Percentiles rank a stretch among this genome's conserved stretches.
phyloP scores from a whole-genome alignment of 2,113 vertebrate species.

The Takifugu bimaculatus region DNA sequence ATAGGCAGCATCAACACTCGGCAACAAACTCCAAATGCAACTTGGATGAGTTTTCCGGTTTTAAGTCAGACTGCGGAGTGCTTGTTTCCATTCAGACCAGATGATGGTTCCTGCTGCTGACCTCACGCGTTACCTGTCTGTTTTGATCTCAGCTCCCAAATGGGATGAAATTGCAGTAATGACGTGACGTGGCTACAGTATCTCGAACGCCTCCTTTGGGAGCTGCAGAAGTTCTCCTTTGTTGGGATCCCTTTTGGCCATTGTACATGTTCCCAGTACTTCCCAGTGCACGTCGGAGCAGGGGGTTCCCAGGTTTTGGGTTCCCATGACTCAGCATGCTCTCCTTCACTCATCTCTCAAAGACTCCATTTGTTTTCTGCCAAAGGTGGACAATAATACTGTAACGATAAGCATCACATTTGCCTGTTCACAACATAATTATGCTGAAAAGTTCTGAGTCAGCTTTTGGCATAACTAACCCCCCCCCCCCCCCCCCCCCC shows the following conservation, averaged over 20 bases:
- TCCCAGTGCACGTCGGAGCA: constrained; percentile 71
- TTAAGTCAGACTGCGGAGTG: constrained; percentile 9
- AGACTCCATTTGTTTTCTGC: constrained; percentile 63
- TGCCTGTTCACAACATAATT: constrained; percentile 64
- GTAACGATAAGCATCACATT: constrained; percentile 61
- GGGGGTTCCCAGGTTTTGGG: constrained; percentile 79
- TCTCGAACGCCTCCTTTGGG: constrained; percentile 63
- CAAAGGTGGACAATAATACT: constrained; percentile 57
- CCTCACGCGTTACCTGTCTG: constrained; percentile 49
- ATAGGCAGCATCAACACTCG: constrained; percentile 58
- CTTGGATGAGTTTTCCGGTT: constrained; percentile 57
- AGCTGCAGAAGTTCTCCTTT: constrained; percentile 65
- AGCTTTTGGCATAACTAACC: constrained; percentile 40
- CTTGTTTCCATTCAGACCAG: constrained; percentile 16
- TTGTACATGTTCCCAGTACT: constrained; percentile 62
- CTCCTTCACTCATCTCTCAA: constrained; percentile 58
- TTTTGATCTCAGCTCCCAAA: constrained; percentile 57
- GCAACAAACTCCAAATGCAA: constrained; percentile 67
- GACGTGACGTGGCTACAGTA: constrained; percentile 68
- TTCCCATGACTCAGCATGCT: constrained; percentile 76
- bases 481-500: too few species aligned
- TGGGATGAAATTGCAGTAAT: constrained; percentile 65
- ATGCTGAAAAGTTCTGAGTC: constrained; percentile 58
- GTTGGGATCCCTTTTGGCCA: constrained; percentile 68
- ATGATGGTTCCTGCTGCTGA: constrained; percentile 52